These are phyloP conservation scores for Drosophila dunni DNA, from an alignment of 1,140 invertebrate species.

Conservation along the genomic window DNA sequence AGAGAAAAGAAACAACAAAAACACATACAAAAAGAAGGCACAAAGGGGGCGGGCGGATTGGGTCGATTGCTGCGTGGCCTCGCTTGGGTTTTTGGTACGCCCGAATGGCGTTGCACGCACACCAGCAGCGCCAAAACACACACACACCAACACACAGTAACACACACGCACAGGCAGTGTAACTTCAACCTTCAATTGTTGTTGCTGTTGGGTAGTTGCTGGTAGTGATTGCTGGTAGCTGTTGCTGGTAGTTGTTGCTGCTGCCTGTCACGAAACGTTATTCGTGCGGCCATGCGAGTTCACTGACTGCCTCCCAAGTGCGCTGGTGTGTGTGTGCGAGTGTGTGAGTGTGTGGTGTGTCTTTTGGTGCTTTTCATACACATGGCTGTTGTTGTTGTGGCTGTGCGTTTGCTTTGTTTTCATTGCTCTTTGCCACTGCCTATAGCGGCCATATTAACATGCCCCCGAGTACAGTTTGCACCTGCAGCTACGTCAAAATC, in stretches of 20 bases:
- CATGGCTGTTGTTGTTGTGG: conserved; percentile 54
- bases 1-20: conserved; percentile 47
- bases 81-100: conserved; percentile 77
- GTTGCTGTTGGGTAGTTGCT: conserved; percentile 58
- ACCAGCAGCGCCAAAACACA: conserved; percentile 32
- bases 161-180: conserved; percentile 54
- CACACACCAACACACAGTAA: conserved; percentile 40
- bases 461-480: conserved; percentile 77
- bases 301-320: conserved; percentile 74
- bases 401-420: conserved; percentile 73
- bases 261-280: conserved; percentile 77
- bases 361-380: conserved; percentile 72
- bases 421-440: conserved; percentile 60
- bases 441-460: conserved; percentile 79
- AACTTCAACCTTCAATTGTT: conserved; percentile 81
- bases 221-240: conserved; percentile 23
- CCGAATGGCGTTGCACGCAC: conserved; percentile 81
- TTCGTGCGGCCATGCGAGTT: conserved; percentile 82
- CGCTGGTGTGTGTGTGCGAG: conserved; percentile 14
- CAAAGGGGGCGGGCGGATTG: conserved; percentile 37
- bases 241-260: conserved; percentile 33
- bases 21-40: conserved; percentile 7
- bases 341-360: conserved; percentile 35
- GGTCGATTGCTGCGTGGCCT: conserved; percentile 75
- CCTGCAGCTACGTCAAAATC: conserved; percentile 68